Percentiles rank a stretch among this genome's conserved stretches.
These are phyloP conservation scores for Tokudaia tokunoshimensis DNA, from an alignment of 2,797 vertebrate species.

Conservation along the genomic window DNA sequence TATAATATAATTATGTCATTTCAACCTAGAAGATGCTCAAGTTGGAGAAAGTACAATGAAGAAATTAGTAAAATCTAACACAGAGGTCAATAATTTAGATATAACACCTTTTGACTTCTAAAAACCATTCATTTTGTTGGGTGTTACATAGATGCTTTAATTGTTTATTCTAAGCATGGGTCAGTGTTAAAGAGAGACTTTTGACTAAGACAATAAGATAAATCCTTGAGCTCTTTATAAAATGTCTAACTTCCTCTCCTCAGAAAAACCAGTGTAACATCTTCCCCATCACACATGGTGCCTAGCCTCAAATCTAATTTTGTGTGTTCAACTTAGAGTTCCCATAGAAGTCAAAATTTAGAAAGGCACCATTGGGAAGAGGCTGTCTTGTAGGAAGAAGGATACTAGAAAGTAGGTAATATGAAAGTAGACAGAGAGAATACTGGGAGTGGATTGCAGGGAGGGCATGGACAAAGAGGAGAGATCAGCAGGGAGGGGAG, in stretches of 20 bases:
- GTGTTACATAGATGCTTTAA: background rate
- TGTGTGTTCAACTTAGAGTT: background rate
- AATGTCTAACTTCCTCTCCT: background rate
- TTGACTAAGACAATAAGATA: constrained; percentile 12
- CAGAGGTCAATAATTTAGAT: constrained; percentile 40
- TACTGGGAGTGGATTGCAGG: background rate
- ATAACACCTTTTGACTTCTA: background rate
- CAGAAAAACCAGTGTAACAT: background rate
- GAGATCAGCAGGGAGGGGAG: background rate
- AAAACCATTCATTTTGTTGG: background rate
- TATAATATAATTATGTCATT: background rate
- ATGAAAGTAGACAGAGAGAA: background rate
- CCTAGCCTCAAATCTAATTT: background rate
- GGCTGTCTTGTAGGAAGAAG: background rate
- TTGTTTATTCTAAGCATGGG: background rate
- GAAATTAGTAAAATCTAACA: constrained; percentile 50
- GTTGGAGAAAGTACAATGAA: constrained; percentile 34
- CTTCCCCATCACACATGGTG: background rate
- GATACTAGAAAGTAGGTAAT: background rate
- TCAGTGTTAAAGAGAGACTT: constrained; percentile 38
- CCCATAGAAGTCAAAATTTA: background rate
- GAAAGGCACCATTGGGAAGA: background rate
- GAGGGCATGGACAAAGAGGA: too few species aligned
- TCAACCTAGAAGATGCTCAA: constrained; percentile 8
- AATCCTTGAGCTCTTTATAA: constrained; percentile 7